Evolutionary conservation across 2,797 vertebrate genomes (phyloP), one percentile per base, ranked within the genome.

Genomic region (Xyrichtys novacula): DNA sequence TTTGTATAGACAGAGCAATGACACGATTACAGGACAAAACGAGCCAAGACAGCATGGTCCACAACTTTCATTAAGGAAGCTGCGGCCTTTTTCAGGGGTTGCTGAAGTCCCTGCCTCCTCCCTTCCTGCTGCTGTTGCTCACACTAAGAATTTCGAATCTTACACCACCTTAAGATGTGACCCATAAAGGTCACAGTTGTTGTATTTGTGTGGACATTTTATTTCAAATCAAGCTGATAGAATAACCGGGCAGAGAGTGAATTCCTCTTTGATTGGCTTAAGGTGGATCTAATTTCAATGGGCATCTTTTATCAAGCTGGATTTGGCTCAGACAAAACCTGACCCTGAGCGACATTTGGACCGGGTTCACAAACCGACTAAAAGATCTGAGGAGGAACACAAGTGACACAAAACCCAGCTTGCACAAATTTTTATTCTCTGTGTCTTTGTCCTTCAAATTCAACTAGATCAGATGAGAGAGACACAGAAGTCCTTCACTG

Each of bases 251-350:
- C 71, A 75, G 76, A 73, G 78, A 74, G 80, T 71, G 85, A 81
- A 90, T 90, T 90, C 88, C 81, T 87, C 85, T 90, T 92, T 92
- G 91, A 92, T 87, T 92, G 86, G 91, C 89, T 90, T 86, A 85
- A 86, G 76, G 75, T 65, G 88, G 92, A 85, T 94, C 90, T 78
- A 47, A 90, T 94, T 93, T 93, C 93, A 92, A 89, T 87, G 67
- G 88, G 83, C 89, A 84, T 93, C 92, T 93, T 89, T 94, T 93
- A 93, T 83, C 93, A 58, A 73, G 69, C 79, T 92, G 91, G 90
- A 93, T 87, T 88, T 84, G 88, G 88, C 87, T 91, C 89, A 82
- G 83, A 91, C 68, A 42, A 87, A 92, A 80, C 60, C 78, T 10
- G 74, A 78, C 85, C 81, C 81, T 91, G 92, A 93, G 82, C 72